A percentile compares a stretch with the other conserved stretches of the same genome.
Conservation (phyloP, 1,140 invertebrate genomes). For the Psilanteris sp. region DNA sequence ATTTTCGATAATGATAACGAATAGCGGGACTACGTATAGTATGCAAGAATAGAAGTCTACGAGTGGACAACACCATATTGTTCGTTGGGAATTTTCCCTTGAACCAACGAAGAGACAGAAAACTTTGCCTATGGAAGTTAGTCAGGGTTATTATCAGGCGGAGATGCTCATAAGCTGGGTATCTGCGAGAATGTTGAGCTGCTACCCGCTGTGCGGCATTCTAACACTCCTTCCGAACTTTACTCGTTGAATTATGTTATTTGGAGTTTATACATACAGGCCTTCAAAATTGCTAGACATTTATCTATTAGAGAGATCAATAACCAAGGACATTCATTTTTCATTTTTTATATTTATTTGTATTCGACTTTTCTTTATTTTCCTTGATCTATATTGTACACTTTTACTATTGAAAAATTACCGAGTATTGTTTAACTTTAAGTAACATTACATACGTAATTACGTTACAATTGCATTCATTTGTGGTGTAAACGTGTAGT, state of each 20-base stretch:
- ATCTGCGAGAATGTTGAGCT: conserved; percentile 20
- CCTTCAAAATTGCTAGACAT: no score
- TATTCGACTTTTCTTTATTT: no score
- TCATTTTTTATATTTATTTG: no score
- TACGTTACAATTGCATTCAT: no score
- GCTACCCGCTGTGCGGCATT: conserved; percentile 49
- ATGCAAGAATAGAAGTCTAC: conserved; percentile 46
- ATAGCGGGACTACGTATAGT: conserved; percentile 53
- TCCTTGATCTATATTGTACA: no score
- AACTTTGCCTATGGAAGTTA: conserved; percentile 62
- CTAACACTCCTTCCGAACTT: conserved; percentile 59
- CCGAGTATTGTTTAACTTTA: no score
- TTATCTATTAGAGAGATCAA: no score
- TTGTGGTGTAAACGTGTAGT: no score
- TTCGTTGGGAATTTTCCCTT: conserved; percentile 49
- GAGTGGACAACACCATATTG: conserved; percentile 64
- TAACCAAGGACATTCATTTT: no score
- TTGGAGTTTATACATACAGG: no score
- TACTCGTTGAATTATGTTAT: conserved; percentile 45
- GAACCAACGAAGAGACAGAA: conserved; percentile 41
- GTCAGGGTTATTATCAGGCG: conserved; percentile 57
- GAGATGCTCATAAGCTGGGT: conserved; percentile 34
- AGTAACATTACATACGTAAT: no score
- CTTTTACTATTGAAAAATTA: no score
- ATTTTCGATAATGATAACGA: conserved; percentile 68